These are phyloP conservation scores for Chascanopsetta lugubris DNA, from an alignment of 2,113 vertebrate genomes.

Conservation along the genomic window DNA sequence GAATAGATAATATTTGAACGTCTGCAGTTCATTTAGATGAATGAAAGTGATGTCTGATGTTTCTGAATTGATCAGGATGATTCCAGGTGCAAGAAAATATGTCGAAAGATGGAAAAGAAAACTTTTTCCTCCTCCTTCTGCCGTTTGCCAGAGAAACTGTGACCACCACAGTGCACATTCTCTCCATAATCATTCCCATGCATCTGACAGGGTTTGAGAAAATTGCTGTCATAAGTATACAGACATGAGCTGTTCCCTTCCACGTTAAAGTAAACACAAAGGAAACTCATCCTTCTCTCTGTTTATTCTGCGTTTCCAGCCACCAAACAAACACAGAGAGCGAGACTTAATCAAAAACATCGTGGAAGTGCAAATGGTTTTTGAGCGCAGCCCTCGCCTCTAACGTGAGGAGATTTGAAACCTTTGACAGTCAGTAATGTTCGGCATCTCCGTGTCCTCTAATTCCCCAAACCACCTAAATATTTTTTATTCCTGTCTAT, in stretches of 20 bases:
- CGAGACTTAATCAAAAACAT: constrained; percentile 69
- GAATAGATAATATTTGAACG: constrained; percentile 5
- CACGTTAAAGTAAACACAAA: constrained; percentile 69
- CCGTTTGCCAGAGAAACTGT: constrained; percentile 70
- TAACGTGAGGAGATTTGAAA: constrained; percentile 40
- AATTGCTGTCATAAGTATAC: constrained; percentile 66
- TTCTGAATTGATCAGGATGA: constrained; percentile 36
- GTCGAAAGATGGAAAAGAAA: constrained; percentile 14
- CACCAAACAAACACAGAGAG: constrained; percentile 69
- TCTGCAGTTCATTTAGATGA: background rate
- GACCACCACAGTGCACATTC: constrained; percentile 64
- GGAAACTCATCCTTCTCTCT: constrained; percentile 50
- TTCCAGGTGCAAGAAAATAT: constrained; percentile 51
- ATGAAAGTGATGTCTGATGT: constrained; percentile 21
- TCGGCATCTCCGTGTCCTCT: constrained; percentile 49
- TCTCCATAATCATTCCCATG: constrained; percentile 75
- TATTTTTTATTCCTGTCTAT: constrained; percentile 11
- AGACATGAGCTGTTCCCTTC: constrained; percentile 53
- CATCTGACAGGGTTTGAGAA: constrained; percentile 58
- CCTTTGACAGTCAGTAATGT: constrained; percentile 54
- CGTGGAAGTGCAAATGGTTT: constrained; percentile 67
- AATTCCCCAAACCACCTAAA: constrained; percentile 52
- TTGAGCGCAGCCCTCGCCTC: constrained; percentile 19
- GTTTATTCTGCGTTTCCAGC: constrained; percentile 62
- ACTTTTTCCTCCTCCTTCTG: constrained; percentile 34